Evolutionary conservation across 2,888 invertebrate species (phyloP), one percentile per base, ranked within the genome.

Genomic region (Pemphredon lugubris): DNA sequence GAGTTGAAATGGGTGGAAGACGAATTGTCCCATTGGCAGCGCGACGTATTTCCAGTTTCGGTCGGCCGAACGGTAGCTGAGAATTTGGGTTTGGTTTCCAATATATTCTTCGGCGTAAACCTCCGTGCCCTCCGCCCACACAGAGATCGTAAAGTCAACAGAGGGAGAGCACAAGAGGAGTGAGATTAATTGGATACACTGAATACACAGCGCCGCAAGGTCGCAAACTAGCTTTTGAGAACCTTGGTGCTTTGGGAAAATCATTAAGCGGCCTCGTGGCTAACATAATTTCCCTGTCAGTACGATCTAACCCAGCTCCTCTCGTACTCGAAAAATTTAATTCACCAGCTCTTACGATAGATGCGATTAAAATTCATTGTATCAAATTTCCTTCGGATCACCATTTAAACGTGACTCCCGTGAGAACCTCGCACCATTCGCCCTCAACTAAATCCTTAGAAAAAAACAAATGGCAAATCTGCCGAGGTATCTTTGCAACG

Each of bases 111-210:
- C 57, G 44, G 54, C 44, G 16, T 40, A 14, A 9, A 18, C 7
- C 40, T 51, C 57, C 48, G 53, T 65, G n/a, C n/a, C 57, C 65
- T 65, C 42, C 45, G 18, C 18, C 14, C n/a, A 16, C 26, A 42
- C 32, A 48, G 54, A 59, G 66, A 45, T 70, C 66, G 69, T 70
- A 66, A 70, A 70, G 58, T 53, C 68, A 42, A 39, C 57, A 45
- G 20, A 65, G 57, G 65, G 65, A 71, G 74, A 71, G 67, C 74
- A 67, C 66, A 64, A 63, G 67, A 59, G 51, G 63, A 70, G 65
- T 70, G 68, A 71, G 73, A 79, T 79, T 79, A 75, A 83, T 76
- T 68, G 72, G 74, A 78, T 80, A 71, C 48, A 48, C 51, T 37
- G 58, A 61, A 59, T 73, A 68, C 69, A 59, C 45, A 66, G 45